These are phyloP conservation scores for Propsilocerus akamusi DNA, from an alignment of 1,140 invertebrate species.

Conservation along the genomic window DNA sequence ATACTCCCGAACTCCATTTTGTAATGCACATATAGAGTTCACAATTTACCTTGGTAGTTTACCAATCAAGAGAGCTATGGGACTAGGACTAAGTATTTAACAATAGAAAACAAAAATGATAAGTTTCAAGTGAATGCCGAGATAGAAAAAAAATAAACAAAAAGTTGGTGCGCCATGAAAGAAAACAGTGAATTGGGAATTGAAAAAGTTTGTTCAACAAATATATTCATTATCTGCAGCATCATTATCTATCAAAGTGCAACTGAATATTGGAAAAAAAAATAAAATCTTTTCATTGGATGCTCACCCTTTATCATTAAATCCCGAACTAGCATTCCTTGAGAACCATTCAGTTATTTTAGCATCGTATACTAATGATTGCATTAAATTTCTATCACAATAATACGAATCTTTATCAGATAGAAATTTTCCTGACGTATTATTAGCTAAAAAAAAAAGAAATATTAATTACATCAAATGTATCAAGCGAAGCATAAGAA, in stretches of 20 bases:
- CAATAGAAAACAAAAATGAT: constrained; percentile 10
- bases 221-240: not conserved
- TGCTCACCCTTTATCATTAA: constrained; percentile 37
- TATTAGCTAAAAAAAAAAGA: constrained; percentile 22
- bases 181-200: constrained; percentile 3
- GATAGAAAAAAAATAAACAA: constrained; percentile 8
- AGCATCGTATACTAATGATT: constrained; percentile 71
- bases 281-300: constrained; percentile 2
- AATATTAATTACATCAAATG: constrained; percentile 12
- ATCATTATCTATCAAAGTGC: not conserved
- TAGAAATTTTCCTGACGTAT: constrained; percentile 29
- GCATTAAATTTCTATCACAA: constrained; percentile 65
- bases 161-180: constrained; percentile 5
- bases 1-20: not conserved
- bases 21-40: no score
- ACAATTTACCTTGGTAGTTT: constrained; percentile 66
- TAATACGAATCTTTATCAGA: constrained; percentile 39
- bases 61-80: constrained; percentile 63
- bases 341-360: constrained; percentile 69
- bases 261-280: not conserved
- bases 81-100: constrained; percentile 35
- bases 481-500: not conserved
- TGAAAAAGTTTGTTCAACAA: not conserved
- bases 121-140: constrained; percentile 7
- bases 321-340: constrained; percentile 41